phyloP scores from a whole-genome alignment of 2,888 invertebrate genomes.

The Nomada hirtipes region DNA sequence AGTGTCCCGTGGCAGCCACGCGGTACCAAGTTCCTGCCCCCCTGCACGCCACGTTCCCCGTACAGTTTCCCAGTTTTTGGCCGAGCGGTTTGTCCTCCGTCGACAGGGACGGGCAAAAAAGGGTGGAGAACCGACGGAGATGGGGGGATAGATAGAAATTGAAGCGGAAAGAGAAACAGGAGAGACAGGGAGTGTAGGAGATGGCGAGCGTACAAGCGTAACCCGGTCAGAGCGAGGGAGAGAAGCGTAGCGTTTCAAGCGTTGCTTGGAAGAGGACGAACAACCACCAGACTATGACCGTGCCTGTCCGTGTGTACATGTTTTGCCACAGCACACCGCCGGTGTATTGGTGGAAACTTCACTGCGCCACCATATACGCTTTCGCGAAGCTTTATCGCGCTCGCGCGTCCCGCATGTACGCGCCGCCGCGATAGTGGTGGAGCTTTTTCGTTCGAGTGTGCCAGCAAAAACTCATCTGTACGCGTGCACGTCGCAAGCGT shows the following conservation, averaged over 20 bases:
- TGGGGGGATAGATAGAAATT: constrained; percentile 24
- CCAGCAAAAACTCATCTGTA: constrained; percentile 44
- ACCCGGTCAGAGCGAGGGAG: constrained; percentile 65
- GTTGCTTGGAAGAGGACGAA: constrained; percentile 38
- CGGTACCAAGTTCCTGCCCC: constrained; percentile 21
- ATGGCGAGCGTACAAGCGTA: constrained; percentile 54
- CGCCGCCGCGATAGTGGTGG: not conserved
- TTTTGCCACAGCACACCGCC: constrained; percentile 49
- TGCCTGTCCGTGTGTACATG: constrained; percentile 50
- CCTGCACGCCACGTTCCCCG: constrained; percentile 15
- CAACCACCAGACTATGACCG: constrained; percentile 36
- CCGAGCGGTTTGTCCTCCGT: constrained; percentile 24
- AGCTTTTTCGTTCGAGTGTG: constrained; percentile 41
- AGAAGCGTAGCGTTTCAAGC: constrained; percentile 14
- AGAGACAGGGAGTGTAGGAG: not conserved
- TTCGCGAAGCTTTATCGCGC: constrained; percentile 42
- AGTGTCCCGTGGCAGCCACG: constrained; percentile 25
- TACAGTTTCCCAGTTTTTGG: constrained; percentile 59
- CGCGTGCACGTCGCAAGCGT: not conserved
- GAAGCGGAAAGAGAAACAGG: constrained; percentile 12
- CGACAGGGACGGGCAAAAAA: constrained; percentile 42
- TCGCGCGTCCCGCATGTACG: not conserved
- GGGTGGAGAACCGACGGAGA: constrained; percentile 16
- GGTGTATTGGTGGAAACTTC: constrained; percentile 49
- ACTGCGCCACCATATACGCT: constrained; percentile 39